Evolutionary conservation across 2,888 invertebrate genomes (phyloP), one percentile per base, ranked within the genome.

Genomic region (Cylloceria caligata): DNA sequence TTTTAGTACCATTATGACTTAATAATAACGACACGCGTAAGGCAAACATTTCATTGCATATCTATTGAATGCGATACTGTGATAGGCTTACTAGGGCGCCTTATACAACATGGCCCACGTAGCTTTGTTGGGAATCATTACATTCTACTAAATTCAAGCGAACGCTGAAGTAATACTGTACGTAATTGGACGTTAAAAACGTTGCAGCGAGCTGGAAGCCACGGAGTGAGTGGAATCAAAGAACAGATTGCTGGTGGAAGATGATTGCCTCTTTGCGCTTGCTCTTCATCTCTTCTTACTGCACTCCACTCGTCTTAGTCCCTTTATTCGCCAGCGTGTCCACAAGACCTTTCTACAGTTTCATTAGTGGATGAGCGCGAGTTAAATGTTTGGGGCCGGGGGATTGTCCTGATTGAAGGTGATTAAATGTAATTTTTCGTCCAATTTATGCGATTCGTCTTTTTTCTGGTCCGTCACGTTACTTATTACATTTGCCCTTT

Each of bases 391-490:
- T 21, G 19, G 42, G 36, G 27, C 9, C 6, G 34, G 6, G 21
- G 24, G 57, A 4, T 39, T 52, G 60, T 42, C 39, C 45, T 55
- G 64, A 78, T 72, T 24, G 57, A 47, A 47, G 36, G 45, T 55
- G 65, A 78, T 78, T 78, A 78, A 72, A 52, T 45, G n/a, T 78
- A 65, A 78, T 78, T 64, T 72, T 65, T 65, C 65, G 16, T 65
- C 30, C 71, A 45, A 78, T 72, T 78, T 47, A 34, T 65, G 45
- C 64, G 21, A 16, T 45, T 30, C 30, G 34, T 4, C 16, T n/a
- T 30, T 24, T 19, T 27, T 2, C 60, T 39, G 13, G 19, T 57
- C 24, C 57, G 13, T 57, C 21, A 34, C 30, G 27, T 24, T 13
- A 30, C 27, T 72, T 7, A 57, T 72, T 24, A 47, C 39, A 39